Base-by-base conservation (phyloP, 2,797 vertebrate species). In the Sphaeramia orbicularis region DNA sequence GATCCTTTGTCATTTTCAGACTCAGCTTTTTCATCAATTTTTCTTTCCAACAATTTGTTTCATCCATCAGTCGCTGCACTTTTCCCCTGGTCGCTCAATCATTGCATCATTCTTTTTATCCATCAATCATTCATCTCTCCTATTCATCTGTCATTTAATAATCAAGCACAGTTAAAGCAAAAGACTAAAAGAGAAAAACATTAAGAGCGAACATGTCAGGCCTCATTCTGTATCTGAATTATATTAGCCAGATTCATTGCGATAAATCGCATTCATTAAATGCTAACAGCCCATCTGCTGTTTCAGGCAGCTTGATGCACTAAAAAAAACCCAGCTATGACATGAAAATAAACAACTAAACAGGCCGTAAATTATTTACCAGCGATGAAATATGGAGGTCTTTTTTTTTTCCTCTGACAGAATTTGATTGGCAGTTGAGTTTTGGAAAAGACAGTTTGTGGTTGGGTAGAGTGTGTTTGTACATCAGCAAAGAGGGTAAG, bases 1-100 rank as follows among this genome's bases (percentile, higher is more conserved):
- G 32, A 76, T 67, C 74, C 75, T 79, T 81, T 83, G 73, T 89
- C 71, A 80, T 85, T 76, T 80, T 83, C 73, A 80, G 51, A 74
- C 53, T 61, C 53, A n/a, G 69, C 54, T 76, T 84, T 74, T 72
- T 61, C 61, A 66, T 84, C 69, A 45, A 56, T 79, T 76, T 76
- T 60, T 47, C 48, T 56, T 57, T 42, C 62, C 37, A 21, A 54
- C 54, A 78, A 66, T 60, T 66, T 2, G 41, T 70, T 78, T 64
- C 78, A 79, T 85, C 74, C 64, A 87, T 88, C 86, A 80, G 53
- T 55, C 3, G 15, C 53, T 38, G 51, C 52, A 16, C 52, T 51
- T 6, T 69, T 82, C 67, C 71, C 55, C 67, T 71, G 64, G 85
- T 85, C 59, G 41, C 74, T 86, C 76, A 74, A 78, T 91, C 84